phyloP scores from a whole-genome alignment of 1,140 invertebrate species.

The Drosophila ananassae region DNA sequence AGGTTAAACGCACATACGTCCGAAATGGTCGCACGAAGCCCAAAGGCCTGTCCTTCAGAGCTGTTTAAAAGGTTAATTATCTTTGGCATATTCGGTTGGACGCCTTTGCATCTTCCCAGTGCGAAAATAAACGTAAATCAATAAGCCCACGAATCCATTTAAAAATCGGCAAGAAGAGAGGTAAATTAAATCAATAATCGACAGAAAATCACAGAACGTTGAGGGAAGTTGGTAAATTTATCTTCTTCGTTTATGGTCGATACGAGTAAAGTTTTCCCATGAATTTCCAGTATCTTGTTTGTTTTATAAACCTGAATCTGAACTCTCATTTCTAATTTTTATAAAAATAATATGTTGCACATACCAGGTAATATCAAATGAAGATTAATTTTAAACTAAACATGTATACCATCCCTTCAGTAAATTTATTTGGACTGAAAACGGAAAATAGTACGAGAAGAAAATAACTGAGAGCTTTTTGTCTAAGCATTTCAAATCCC shows the following conservation, averaged over 20 bases:
- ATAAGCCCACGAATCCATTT: conserved; percentile 51
- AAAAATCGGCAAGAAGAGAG: conserved; percentile 10
- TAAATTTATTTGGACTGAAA: too few species aligned
- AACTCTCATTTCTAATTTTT: too few species aligned
- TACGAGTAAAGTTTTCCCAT: not conserved
- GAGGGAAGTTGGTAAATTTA: not conserved
- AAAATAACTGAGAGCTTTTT: not conserved
- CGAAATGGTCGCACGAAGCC: conserved; percentile 4
- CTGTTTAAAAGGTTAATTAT: conserved; percentile 78
- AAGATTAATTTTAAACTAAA: too few species aligned
- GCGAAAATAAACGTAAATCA: conserved; percentile 56
- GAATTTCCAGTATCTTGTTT: too few species aligned
- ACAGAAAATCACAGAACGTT: not conserved
- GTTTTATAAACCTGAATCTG: too few species aligned
- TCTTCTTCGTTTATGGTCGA: not conserved
- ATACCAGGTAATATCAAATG: too few species aligned
- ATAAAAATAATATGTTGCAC: too few species aligned
- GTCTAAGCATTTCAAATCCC: not conserved
- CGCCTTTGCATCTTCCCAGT: conserved; percentile 54
- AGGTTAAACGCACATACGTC: conserved; percentile 58
- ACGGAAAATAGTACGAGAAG: too few species aligned
- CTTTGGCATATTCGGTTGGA: conserved; percentile 72
- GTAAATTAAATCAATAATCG: conserved; percentile 45
- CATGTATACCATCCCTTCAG: too few species aligned
- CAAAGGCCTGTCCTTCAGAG: conserved; percentile 11